A percentile compares a stretch with the other conserved stretches of the same genome.
Evolutionary conservation across 2,888 invertebrate genomes (phyloP).

Genomic region (Leptodirus hochenwartii): DNA sequence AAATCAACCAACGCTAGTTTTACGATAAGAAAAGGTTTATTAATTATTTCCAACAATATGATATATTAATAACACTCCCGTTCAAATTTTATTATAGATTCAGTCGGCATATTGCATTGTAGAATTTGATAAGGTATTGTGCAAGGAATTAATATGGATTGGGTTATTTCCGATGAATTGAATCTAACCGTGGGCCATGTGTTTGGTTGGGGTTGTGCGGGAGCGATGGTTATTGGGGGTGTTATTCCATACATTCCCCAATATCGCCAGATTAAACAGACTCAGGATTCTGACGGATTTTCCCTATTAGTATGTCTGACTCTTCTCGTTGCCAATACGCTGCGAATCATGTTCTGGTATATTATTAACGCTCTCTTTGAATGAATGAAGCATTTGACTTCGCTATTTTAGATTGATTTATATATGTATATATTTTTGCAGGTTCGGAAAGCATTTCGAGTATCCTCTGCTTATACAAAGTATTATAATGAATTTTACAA

Average conservation of each 20-base stretch:
- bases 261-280: slow-evolving; percentile 78
- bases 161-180: slow-evolving; percentile 59
- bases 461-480: slow-evolving; percentile 88
- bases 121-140: too few species aligned
- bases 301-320: slow-evolving; percentile 93
- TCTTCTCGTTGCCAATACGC: slow-evolving; percentile 84
- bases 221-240: slow-evolving; percentile 89
- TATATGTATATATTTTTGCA: slow-evolving; percentile 23
- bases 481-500: slow-evolving; percentile 90
- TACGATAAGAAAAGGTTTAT: too few species aligned
- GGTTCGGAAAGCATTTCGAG: slow-evolving; percentile 98
- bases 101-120: too few species aligned
- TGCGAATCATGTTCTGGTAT: slow-evolving; percentile 96
- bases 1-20: too few species aligned
- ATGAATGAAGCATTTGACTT: not conserved
- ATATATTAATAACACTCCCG: too few species aligned
- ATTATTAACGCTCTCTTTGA: slow-evolving; percentile 1
- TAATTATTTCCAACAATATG: too few species aligned
- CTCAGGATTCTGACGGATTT: slow-evolving; percentile 92
- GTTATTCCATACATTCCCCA: slow-evolving; percentile 93
- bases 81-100: too few species aligned
- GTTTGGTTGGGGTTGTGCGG: slow-evolving; percentile 62
- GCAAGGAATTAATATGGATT: slow-evolving; percentile 39
- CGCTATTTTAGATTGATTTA: not conserved
- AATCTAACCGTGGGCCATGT: slow-evolving; percentile 57